A percentile compares a stretch with the other conserved stretches of the same genome.
Evolutionary conservation across 2,888 invertebrate genomes (phyloP).

Genomic region (Tetragonula carbonaria): DNA sequence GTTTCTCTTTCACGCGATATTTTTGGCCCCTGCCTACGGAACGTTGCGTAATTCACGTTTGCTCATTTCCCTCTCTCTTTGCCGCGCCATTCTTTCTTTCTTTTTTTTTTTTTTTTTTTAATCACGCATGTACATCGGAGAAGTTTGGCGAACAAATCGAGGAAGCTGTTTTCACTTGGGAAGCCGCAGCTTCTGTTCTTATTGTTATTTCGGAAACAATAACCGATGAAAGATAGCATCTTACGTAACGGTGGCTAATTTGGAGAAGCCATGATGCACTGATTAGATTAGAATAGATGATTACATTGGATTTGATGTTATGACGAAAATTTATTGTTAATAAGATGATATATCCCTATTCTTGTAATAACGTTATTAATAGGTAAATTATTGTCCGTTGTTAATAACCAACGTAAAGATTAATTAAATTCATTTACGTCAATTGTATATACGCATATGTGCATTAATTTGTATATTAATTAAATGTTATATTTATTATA

Average conservation of each 20-base stretch:
- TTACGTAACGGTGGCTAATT: neutral
- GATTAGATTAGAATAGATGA: neutral
- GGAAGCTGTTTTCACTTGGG: constrained; percentile 7
- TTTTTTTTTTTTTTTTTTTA: no score
- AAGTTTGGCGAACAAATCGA: neutral
- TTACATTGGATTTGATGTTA: neutral
- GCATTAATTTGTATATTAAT: no score
- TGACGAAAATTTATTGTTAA: neutral
- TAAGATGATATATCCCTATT: neutral
- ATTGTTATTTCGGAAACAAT: neutral
- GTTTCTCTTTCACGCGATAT: constrained; percentile 55
- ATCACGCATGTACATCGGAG: neutral
- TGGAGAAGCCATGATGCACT: no score
- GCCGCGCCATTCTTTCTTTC: neutral
- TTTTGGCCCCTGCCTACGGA: constrained; percentile 14
- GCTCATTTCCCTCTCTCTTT: neutral
- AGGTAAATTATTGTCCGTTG: no score
- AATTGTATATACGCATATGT: no score
- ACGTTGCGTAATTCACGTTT: constrained; percentile 17
- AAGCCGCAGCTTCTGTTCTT: neutral
- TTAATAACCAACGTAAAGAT: no score
- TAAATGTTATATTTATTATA: no score
- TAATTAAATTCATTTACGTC: no score
- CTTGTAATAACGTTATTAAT: no score
- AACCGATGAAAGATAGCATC: neutral